Conservation (phyloP, 2,888 invertebrate genomes). For the Luffia ferchaultella region DNA sequence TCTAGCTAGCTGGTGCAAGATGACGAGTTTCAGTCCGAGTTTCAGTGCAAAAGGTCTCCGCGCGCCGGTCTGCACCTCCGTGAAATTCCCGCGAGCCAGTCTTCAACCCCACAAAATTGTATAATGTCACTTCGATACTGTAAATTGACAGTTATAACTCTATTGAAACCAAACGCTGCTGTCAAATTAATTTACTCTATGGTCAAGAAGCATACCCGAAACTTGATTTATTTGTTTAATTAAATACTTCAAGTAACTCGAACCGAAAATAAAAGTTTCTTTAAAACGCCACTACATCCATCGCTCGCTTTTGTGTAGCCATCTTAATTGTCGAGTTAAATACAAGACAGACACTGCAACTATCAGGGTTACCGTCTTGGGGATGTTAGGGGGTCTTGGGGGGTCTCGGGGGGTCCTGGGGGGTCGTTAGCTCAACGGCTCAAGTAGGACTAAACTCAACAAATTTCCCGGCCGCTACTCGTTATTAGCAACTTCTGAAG, state of each 20-base stretch:
- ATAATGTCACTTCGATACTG: too few relatives aligned
- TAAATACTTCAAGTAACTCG: neutral
- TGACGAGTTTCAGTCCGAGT: too few relatives aligned
- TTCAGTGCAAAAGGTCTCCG: too few relatives aligned
- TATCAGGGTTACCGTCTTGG: neutral
- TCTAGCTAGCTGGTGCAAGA: too few relatives aligned
- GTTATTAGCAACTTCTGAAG: neutral
- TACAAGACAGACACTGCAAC: neutral
- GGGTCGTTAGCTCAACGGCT: neutral
- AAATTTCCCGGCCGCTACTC: neutral
- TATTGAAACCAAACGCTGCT: too few relatives aligned
- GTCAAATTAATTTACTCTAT: too few relatives aligned
- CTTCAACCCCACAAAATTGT: too few relatives aligned
- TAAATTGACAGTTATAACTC: too few relatives aligned
- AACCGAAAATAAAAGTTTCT: neutral
- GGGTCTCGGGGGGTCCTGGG: neutral
- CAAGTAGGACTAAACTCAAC: too few relatives aligned
- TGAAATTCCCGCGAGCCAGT: too few relatives aligned
- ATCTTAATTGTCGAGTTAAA: neutral
- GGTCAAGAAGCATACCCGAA: neutral
- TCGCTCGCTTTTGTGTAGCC: neutral
- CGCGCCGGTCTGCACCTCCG: too few relatives aligned
- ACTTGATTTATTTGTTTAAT: neutral
- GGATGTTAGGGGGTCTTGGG: neutral
- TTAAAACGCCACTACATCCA: neutral